Evolutionary conservation across 1,140 invertebrate species (phyloP).

Genomic region (Oryctes rhinoceros): DNA sequence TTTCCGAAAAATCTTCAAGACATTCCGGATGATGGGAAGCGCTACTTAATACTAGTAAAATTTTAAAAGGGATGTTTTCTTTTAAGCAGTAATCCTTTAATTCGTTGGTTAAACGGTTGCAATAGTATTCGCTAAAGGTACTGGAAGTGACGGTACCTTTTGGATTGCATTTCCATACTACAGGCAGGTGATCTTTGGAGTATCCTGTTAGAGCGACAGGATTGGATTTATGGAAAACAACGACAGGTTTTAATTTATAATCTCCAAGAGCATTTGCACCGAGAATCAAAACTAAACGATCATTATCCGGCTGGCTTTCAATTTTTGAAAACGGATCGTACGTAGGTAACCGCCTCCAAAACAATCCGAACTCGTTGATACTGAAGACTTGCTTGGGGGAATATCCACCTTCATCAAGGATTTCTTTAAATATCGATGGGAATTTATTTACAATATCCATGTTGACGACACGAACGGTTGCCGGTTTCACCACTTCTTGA

Average conservation of each 20-base stretch:
- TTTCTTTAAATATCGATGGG: background rate
- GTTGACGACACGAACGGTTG: background rate
- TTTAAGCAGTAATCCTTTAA: conserved; percentile 35
- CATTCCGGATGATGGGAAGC: conserved; percentile 1
- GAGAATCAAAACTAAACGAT: conserved; percentile 53
- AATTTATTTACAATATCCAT: conserved; percentile 20
- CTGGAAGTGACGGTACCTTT: conserved; percentile 50
- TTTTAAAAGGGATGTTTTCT: conserved; percentile 27
- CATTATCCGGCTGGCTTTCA: conserved; percentile 57
- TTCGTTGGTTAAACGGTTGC: conserved; percentile 14
- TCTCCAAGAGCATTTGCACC: conserved; percentile 59
- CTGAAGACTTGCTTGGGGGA: background rate
- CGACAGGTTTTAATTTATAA: conserved; percentile 60
- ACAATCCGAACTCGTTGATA: conserved; percentile 54
- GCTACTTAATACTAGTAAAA: background rate
- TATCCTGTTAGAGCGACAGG: conserved; percentile 59
- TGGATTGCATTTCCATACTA: conserved; percentile 58
- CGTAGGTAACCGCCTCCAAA: conserved; percentile 57
- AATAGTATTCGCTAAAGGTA: conserved; percentile 2
- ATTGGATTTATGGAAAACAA: conserved; percentile 61
- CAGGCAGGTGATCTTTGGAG: conserved; percentile 57
- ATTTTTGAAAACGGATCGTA: conserved; percentile 55
- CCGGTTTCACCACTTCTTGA: background rate
- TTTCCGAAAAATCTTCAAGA: conserved; percentile 35
- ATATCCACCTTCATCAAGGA: conserved; percentile 22